Percentiles rank a stretch among this genome's conserved stretches.
Conservation (phyloP, 2,113 vertebrate species). For the Lamprologus tigripictilis region DNA sequence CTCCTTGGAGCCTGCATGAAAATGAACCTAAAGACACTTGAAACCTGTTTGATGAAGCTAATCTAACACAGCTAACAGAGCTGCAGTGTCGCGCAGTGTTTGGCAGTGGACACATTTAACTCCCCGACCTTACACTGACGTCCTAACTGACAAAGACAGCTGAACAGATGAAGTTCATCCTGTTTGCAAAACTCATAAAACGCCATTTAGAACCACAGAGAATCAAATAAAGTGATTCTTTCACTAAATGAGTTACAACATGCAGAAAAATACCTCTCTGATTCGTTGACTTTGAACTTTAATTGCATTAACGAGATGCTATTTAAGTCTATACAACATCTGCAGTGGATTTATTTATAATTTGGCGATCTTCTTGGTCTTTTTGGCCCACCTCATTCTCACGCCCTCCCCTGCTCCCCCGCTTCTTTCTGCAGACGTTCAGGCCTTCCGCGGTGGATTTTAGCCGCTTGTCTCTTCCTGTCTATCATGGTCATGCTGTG, state of each 20-base stretch:
- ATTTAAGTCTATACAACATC: not conserved
- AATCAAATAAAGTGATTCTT: not conserved
- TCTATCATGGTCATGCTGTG: constrained; percentile 96
- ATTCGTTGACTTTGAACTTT: not conserved
- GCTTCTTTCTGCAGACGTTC: constrained; percentile 77
- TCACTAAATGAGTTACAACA: not conserved
- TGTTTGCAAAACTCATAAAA: not conserved
- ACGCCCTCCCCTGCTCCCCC: not conserved
- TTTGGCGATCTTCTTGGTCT: not conserved
- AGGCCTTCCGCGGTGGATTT: constrained; percentile 91
- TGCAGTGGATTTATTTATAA: not conserved
- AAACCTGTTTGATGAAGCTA: not conserved
- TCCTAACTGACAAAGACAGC: not conserved
- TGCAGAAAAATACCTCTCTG: not conserved
- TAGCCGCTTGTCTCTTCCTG: constrained; percentile 91
- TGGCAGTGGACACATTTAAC: not conserved
- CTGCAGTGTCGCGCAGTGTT: not conserved
- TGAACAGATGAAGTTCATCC: not conserved
- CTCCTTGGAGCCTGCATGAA: not conserved
- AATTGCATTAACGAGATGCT: not conserved
- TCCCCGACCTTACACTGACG: not conserved
- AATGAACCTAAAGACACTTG: not conserved
- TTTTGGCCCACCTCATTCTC: not conserved
- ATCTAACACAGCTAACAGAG: not conserved
- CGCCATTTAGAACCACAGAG: not conserved